Percentiles rank a stretch among this genome's conserved stretches.
phyloP scores from a whole-genome alignment of 2,113 vertebrate species.

The Aptenodytes forsteri region DNA sequence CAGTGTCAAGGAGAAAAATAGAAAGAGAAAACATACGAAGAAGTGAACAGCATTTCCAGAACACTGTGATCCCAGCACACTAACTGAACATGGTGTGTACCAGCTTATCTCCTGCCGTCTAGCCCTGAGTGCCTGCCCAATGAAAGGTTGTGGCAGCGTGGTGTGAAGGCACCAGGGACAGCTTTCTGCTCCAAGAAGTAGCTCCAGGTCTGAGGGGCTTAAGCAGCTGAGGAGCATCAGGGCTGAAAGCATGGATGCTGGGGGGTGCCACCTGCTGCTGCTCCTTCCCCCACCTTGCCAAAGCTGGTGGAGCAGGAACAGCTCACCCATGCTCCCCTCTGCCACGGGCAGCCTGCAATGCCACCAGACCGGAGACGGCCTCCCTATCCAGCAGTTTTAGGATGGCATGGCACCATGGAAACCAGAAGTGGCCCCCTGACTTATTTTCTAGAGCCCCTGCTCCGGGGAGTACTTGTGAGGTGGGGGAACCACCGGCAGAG shows the following conservation, averaged over 20 bases:
- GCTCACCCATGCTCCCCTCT: neutral
- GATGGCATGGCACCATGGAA: rapidly evolving
- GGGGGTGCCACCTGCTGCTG: neutral
- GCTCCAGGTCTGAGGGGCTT: neutral
- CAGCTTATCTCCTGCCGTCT: neutral
- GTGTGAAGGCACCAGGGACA: neutral
- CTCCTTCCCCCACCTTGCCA: neutral
- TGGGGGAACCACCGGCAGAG: neutral
- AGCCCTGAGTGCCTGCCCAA: neutral
- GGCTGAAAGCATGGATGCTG: neutral
- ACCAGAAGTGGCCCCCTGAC: neutral
- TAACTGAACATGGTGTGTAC: neutral
- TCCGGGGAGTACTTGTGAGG: neutral
- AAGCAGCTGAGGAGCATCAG: neutral
- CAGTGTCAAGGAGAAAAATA: neutral
- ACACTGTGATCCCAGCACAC: neutral
- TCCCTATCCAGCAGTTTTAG: neutral
- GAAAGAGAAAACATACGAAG: neutral
- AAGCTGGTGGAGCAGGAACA: neutral
- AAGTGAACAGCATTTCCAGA: neutral
- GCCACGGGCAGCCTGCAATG: neutral
- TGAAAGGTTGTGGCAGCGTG: neutral
- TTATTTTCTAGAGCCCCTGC: neutral
- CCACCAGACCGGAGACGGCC: neutral
- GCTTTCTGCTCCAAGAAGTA: neutral